Evolutionary conservation across 2,797 vertebrate genomes (phyloP), one percentile per base, ranked within the genome.

Genomic region (Pelodytes ibericus): DNA sequence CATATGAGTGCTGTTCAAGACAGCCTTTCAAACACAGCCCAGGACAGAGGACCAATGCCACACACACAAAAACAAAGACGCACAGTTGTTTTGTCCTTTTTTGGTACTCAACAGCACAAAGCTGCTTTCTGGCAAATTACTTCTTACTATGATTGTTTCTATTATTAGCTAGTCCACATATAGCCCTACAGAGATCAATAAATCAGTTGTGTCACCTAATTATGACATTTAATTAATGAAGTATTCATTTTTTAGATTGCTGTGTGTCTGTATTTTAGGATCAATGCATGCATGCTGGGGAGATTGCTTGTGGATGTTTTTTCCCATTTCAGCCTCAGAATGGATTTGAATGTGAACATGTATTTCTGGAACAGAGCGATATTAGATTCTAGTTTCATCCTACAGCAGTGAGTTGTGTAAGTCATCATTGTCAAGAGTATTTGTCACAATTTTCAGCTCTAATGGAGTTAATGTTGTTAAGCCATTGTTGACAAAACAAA

Each of bases 401-500:
- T 44, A 44, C 18, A 13, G 10, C 41, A 44, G 18, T 1, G 41
- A 16, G 18, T 16, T 44, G 41, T 44, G 33, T 6, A 36, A 36
- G 33, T 6, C 33, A 36, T 36, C 11, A 6, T 11, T 36, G 5
- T 5, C 33, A 5, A 6, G 33, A 36, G 41, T 44, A 3, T 3
- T 44, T 44, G 13, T 44, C 13, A 16, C 41, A n/a, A n/a, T n/a
- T n/a, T n/a, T n/a, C n/a, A n/a, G n/a, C n/a, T n/a, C n/a, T n/a
- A n/a, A n/a, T n/a, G n/a, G n/a, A n/a, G n/a, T n/a, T n/a, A n/a
- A n/a, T n/a, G n/a, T 53, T 63, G 59, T 24, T 31, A 30, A 63
- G 60, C n/a, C 18, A 22, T 36, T 22, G 60, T 62, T 18, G 31
- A 5, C 6, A 62, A 62, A 62, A 60, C 9, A 33, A 41, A 64